Base-by-base conservation (phyloP, 1,140 invertebrate genomes). In the Caerostris extrusa region DNA sequence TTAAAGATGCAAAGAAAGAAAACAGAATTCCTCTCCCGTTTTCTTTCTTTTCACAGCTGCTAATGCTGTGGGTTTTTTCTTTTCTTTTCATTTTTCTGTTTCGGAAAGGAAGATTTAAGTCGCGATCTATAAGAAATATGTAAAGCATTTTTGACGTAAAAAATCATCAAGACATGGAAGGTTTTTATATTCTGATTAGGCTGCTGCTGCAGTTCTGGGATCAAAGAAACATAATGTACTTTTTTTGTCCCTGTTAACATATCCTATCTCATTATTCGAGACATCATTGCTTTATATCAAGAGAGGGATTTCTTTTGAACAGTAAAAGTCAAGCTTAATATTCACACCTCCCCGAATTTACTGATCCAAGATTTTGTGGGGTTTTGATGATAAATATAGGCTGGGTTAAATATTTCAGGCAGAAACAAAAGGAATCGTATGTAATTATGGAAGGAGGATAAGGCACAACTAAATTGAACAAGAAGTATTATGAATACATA, bases 1-100 rank as follows among this genome's bases (percentile, higher is more conserved):
- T 91, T 91, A 81, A 91, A 91, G 90, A 91, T 81, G 90, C 69
- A 81, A 77, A 77, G 34, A 91, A 81, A 53, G n/a, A 82, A 60
- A 61, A 61, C 71, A 81, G 61, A 89, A 89, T 69, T 55, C 50
- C 6, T 55, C 12, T 61, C n/a, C 6, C n/a, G 17, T 91, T 77
- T 82, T 81, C 34, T 34, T 61, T 61, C 56, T 64, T 55, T 91
- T 91, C 61, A 7, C 50, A 8, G 19, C 17, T 60, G 4, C 8
- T 88, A 55, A n/a, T 58, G 56, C 60, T 81, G 4, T 57, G n/a
- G 34, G 53, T 34, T 50, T n/a, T 64, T 61, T 2, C 10, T 7
- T 60, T 88, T 57, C n/a, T 56, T 55, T 12, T 19, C 85, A 61
- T 81, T 60, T 60, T 60, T 88, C 50, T 61, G n/a, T 60, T 81